Evolutionary conservation across 2,888 invertebrate species (phyloP), one percentile per base, ranked within the genome.

Genomic region (Sinodicranocentrus sp.): DNA sequence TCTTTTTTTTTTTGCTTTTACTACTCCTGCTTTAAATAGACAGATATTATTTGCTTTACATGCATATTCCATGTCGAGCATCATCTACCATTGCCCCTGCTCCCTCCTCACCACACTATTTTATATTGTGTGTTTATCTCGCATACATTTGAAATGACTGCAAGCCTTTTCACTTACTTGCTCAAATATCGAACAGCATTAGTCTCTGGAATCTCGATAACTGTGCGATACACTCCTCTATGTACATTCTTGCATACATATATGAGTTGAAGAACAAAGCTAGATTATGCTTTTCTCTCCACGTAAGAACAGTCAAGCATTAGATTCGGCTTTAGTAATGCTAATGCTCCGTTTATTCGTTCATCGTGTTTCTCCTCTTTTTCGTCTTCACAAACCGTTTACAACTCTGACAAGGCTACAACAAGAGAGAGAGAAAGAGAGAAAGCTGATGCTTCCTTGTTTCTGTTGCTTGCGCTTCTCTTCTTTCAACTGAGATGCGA

Each of bases 301-400:
- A n/a, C n/a, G n/a, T n/a, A n/a, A 48, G 15, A 10, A 15, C 48
- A 48, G 48, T 48, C 21, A 57, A 48, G 23, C 54, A 52, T 75
- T 75, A 63, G 52, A 52, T 65, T 48, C 65, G 13, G n/a, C 52
- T 33, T 57, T 17, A 1, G 44, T 43, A 65, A 63, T 48, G 26
- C 61, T 44, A 65, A 75, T 63, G 75, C 21, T 19, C 33, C 52
- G 65, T 77, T 68, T 76, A 76, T 33, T 67, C 57, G 33, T 25
- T 25, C 57, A 25, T 57, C 44, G 65, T 57, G 17, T 67, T 68
- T 23, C 33, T 33, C 33, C 33, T 33, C 33, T 33, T 10, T 33
- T n/a, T n/a, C n/a, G 19, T 73, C n/a, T 54, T 15, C 57, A 52
- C 33, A 33, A 75, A 48, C 23, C 57, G 57, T 77, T 65, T 65